Evolutionary conservation across 2,888 invertebrate species (phyloP), one percentile per base, ranked within the genome.

Genomic region (Resseliella maxima): DNA sequence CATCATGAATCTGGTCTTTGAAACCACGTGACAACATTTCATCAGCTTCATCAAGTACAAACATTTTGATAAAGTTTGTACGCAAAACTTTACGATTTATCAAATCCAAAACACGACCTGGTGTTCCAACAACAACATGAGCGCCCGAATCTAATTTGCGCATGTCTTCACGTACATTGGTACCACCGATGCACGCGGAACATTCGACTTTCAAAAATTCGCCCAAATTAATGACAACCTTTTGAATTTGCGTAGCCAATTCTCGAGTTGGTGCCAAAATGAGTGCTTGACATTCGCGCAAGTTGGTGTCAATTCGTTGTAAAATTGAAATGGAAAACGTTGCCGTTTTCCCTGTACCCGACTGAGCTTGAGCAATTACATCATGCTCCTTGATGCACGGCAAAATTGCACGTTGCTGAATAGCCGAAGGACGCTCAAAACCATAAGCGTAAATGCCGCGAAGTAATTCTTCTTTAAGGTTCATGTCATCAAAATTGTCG

Each of bases 361-460:
- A 99, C 93, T 99, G 99, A 88, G 99, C 99, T 92, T 99, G 99
- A 89, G 99, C 99, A 92, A 99, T 99, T 87, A 99, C 99, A 92
- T 99, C 99, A 90, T 95, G 95, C 87, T 98, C 98, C 91, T 95
- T 95, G 88, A 97, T 96, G 92, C 99, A 99, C 87, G 99, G 99
- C 92, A 99, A 95, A 90, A 99, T 99, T 88, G 99, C 99, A 90
- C 99, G 95, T 92, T 99, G 99, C 92, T 99, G 99, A 90, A 99
- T 99, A 88, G 99, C 99, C 45, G 99, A 99, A 87, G 99, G 99
- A 91, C 99, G 99, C 91, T 99, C 99, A 92, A 99, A 99, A 94
- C 99, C 99, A 93, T 99, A 99, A 88, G 98, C 98, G 91, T 99
- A 99, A 90, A 99, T 99, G 91, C 99, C 99, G 92, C 99, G 94